These are phyloP conservation scores for Danio choprae DNA, from an alignment of 2,797 vertebrate genomes.

Conservation along the genomic window DNA sequence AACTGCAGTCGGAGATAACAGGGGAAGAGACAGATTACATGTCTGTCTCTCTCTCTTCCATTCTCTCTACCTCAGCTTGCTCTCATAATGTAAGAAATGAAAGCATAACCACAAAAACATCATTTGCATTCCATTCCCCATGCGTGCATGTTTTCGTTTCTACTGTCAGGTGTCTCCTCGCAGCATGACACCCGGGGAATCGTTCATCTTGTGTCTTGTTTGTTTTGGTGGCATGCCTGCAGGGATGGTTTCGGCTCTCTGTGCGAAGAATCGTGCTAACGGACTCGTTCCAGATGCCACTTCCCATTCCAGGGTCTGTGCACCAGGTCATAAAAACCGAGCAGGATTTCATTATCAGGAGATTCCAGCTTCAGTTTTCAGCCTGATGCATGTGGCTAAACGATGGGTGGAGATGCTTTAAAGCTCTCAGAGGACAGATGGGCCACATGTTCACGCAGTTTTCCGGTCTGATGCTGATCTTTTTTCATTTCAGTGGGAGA, in stretches of 20 bases:
- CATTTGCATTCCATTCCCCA: constrained; percentile 25
- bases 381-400: constrained; percentile 12
- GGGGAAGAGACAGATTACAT: constrained; percentile 63
- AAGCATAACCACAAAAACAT: constrained; percentile 23
- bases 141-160: constrained; percentile 32
- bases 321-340: constrained; percentile 47
- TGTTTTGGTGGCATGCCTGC: constrained; percentile 51
- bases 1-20: constrained; percentile 73
- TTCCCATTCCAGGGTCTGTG: constrained; percentile 39
- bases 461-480: neutral
- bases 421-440: constrained; percentile 47
- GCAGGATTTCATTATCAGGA: constrained; percentile 51
- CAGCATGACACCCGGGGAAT: constrained; percentile 28
- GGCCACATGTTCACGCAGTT: constrained; percentile 40
- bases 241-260: constrained; percentile 25
- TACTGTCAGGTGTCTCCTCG: constrained; percentile 40
- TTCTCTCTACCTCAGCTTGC: constrained; percentile 33
- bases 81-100: constrained; percentile 20
- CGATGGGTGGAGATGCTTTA: constrained; percentile 43
- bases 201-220: constrained; percentile 52
- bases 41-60: constrained; percentile 62
- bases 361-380: constrained; percentile 48
- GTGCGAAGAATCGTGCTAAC: constrained; percentile 31
- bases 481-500: constrained; percentile 11
- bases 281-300: constrained; percentile 39